Evolutionary conservation across 2,888 invertebrate species (phyloP).

Genomic region (Camponotus fellah): DNA sequence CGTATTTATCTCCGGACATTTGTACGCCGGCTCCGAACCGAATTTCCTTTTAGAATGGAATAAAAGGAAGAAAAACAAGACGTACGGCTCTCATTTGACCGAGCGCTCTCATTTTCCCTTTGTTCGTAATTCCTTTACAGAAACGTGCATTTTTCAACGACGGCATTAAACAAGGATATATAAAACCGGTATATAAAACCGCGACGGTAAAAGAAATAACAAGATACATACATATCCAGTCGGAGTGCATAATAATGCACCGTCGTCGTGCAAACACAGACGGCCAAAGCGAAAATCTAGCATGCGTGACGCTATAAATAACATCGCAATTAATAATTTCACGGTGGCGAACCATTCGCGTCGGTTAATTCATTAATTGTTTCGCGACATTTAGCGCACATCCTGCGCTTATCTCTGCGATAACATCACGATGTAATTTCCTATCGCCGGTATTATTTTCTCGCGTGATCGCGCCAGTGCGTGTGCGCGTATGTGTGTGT

Average conservation of each 20-base stretch:
- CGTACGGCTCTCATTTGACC: slow-evolving; percentile 44
- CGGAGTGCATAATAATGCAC: slow-evolving; percentile 36
- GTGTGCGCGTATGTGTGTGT: background rate
- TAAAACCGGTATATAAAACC: slow-evolving; percentile 11
- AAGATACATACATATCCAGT: background rate
- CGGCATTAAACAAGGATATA: slow-evolving; percentile 30
- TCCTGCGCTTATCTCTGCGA: slow-evolving; percentile 20
- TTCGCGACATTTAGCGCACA: slow-evolving; percentile 39
- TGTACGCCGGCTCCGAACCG: slow-evolving; percentile 24
- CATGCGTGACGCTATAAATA: slow-evolving; percentile 38
- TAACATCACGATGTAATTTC: slow-evolving; percentile 42
- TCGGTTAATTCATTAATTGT: slow-evolving; percentile 27
- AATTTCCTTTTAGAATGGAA: slow-evolving; percentile 38
- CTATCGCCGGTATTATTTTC: slow-evolving; percentile 17
- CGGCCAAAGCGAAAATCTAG: slow-evolving; percentile 21
- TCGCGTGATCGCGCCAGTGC: slow-evolving; percentile 9
- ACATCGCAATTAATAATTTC: slow-evolving; percentile 52
- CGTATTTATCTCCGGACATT: slow-evolving; percentile 23
- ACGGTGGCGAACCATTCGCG: slow-evolving; percentile 18
- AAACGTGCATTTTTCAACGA: slow-evolving; percentile 41
- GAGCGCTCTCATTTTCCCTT: slow-evolving; percentile 59
- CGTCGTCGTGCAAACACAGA: slow-evolving; percentile 18
- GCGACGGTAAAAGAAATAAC: slow-evolving; percentile 13
- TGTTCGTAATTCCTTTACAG: slow-evolving; percentile 53
- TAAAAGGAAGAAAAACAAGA: slow-evolving; percentile 43